Base-by-base conservation (phyloP, 2,797 vertebrate genomes). In the Myiothlypis chrysogaster region DNA sequence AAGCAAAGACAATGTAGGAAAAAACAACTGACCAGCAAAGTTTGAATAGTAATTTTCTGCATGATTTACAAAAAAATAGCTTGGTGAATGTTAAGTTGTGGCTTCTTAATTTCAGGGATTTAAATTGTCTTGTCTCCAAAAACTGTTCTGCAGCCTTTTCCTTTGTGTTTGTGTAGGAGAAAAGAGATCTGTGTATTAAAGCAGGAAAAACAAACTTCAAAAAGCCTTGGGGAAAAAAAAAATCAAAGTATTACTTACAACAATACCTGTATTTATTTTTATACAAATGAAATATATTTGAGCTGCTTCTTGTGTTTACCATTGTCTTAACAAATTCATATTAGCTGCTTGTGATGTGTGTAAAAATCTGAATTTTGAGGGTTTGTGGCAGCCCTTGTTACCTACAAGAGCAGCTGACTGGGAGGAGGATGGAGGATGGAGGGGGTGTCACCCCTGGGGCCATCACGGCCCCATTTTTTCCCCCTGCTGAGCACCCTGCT, bases 201-300 rank as follows among this genome's bases (percentile, higher is more conserved):
- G 18, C 52, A 91, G 85, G 59, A 66, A 94, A 94, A 89, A 49
- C 68, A 81, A 83, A 94, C 89, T 91, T 93, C 65, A 86, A 86
- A 88, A 94, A 90, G 80, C 91, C 35, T 82, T 44, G 39, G 37
- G 19, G 2, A 0, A 3, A 25, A 37, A 24, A 84, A 81, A 66
- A 56, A 69, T 55, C 66, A 22, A 91, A 69, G 50, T 83, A 66
- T 53, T 80, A 39, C 46, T 89, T 73, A n/a, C 82, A 93, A 86
- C 50, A 63, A 76, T 87, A 91, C 49, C 59, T 88, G 66, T 56
- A 70, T 88, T 94, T 93, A 83, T 96, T 94, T 96, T 90, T 50
- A 12, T 88, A 56, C 44, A 82, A 66, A 81, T 66, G 70, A 76
- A 86, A 88, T 56, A 18, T 47, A 39, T 81, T 35, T 3, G 35